Percentiles rank a stretch among this genome's conserved stretches.
Conservation (phyloP, 2,113 vertebrate species). For the Leptocoma aspasia region DNA sequence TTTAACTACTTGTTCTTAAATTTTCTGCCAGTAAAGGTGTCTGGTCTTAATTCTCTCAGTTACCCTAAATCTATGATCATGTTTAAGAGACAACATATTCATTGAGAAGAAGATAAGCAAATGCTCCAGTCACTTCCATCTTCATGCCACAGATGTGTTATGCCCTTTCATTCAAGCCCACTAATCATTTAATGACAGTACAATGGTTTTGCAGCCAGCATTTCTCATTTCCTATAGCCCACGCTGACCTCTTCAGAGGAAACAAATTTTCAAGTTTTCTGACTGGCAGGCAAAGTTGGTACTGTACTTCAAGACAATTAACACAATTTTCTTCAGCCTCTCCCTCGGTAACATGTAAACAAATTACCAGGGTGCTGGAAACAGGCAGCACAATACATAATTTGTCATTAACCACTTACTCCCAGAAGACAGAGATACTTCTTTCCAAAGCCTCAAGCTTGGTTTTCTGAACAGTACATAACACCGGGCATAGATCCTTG, state of each 20-base stretch:
- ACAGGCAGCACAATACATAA: background rate
- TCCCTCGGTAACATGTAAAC: background rate
- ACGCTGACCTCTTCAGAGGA: background rate
- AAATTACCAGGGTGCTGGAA: background rate
- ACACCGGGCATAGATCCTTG: background rate
- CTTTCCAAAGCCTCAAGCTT: background rate
- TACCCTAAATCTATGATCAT: background rate
- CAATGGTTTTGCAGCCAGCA: background rate
- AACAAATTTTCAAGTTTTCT: background rate
- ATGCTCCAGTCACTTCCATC: background rate
- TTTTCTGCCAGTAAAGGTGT: background rate
- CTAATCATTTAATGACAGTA: background rate
- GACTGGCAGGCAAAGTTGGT: background rate
- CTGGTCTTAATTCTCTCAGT: background rate
- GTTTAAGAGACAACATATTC: background rate
- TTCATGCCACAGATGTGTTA: background rate
- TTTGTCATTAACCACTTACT: background rate
- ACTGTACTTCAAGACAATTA: background rate
- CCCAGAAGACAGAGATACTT: background rate
- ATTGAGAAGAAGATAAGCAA: background rate
- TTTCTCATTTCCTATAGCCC: background rate
- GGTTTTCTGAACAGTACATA: background rate
- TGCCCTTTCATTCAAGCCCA: background rate
- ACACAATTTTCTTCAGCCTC: background rate
- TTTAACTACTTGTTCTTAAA: background rate